Base-by-base conservation (phyloP, 2,797 vertebrate species). In the Sebastes aleutianus region DNA sequence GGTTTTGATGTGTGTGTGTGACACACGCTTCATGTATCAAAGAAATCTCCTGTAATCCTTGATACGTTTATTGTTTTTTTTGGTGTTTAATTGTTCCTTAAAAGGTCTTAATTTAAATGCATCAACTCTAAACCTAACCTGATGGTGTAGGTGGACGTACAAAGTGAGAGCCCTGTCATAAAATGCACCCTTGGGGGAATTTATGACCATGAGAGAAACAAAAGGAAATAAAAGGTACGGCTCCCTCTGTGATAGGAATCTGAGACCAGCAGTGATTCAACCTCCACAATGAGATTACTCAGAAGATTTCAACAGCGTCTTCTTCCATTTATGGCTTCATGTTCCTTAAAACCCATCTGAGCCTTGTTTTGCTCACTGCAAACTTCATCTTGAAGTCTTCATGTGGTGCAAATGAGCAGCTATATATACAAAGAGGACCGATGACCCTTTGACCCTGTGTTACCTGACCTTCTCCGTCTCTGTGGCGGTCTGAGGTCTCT, bases 401-500 rank as follows among this genome's bases (percentile, higher is more conserved):
- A 53, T 27, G 10, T 12, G 53, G 26, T 54, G 5, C 7, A 14
- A 43, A 66, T 18, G 56, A 65, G 58, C 74, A 59, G 66, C 74
- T 39, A 39, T 39, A 39, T 47, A 10, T 53, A 4, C 3, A 24
- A 70, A 31, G 36, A 34, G 43, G 9, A 63, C 31, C 12, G 1
- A 18, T 0, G 3, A 39, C 27, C 50, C 27, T 20, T 26, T 24
- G 29, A 2, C 26, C 81, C 84, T 79, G 66, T 54, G 90, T 70
- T 94, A 95, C 91, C 92, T 95, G 75, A 10, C 36, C 62, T 66
- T 34, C 7, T n/a, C 56, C 8, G 3, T 53, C 12, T 80, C 79
- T 68, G 89, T 83, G 68, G 47, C 12, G 0, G 53, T 67, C 74
- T 82, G 63, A 29, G 90, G 80, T 14, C 5, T 76, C 2, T 0